phyloP scores from a whole-genome alignment of 1,140 invertebrate species.

The Hormaphis cornu region DNA sequence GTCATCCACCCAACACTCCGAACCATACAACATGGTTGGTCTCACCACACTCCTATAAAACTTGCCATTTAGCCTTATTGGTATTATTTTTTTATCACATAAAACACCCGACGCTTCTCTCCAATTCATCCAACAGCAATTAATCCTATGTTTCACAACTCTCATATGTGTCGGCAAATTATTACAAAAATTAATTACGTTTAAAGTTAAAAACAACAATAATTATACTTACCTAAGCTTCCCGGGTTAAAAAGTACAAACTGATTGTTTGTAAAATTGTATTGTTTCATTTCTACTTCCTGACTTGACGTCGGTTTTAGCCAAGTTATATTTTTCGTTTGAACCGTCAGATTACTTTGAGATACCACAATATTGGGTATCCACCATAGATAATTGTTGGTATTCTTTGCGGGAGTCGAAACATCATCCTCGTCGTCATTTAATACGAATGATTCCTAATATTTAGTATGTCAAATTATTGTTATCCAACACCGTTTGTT shows the following conservation, averaged over 20 bases:
- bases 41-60: too few relatives aligned
- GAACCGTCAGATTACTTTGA: conserved; percentile 46
- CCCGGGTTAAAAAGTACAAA: conserved; percentile 71
- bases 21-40: too few relatives aligned
- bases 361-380: conserved; percentile 54
- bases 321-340: conserved; percentile 40
- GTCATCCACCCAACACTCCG: too few relatives aligned
- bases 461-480: too few relatives aligned
- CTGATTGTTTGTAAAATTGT: conserved; percentile 30
- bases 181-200: too few relatives aligned
- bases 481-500: too few relatives aligned
- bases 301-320: conserved; percentile 26
- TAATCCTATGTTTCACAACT: too few relatives aligned
- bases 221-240: conserved; percentile 54
- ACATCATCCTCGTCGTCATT: conserved; percentile 23
- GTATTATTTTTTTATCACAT: too few relatives aligned
- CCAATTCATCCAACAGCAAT: too few relatives aligned
- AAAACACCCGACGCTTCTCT: too few relatives aligned
- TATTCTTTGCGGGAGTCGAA: neutral
- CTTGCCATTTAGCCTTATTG: too few relatives aligned
- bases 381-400: conserved; percentile 54
- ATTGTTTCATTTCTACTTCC: conserved; percentile 23
- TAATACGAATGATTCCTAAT: conserved; percentile 37
- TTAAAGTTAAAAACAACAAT: neutral
- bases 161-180: too few relatives aligned